Conservation (phyloP, 23 tunicate genomes). For the Clavelina lepadiformis region DNA sequence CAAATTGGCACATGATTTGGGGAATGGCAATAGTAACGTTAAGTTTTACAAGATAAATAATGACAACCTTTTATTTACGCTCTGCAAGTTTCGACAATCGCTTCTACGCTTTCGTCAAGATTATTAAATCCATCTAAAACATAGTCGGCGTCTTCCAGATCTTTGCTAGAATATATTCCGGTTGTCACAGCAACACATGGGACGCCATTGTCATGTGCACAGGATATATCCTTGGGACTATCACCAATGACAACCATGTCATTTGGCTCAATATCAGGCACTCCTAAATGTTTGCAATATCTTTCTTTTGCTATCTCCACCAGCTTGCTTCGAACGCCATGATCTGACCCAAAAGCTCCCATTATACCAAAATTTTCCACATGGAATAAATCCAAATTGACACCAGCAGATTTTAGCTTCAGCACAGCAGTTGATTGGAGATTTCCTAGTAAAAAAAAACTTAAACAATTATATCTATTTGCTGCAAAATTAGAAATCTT, state of each 20-base stretch:
- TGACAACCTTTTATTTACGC: too few species aligned
- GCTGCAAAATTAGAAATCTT: neutral
- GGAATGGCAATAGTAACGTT: too few species aligned
- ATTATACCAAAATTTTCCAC: slow-evolving; percentile 7
- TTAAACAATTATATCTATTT: neutral
- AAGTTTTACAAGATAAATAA: too few species aligned
- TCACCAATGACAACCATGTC: slow-evolving; percentile 88
- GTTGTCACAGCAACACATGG: slow-evolving; percentile 90
- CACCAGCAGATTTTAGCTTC: slow-evolving; percentile 59
- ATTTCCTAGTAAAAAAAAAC: slow-evolving; percentile 45
- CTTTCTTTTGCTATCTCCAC: slow-evolving; percentile 61
- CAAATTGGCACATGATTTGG: too few species aligned
- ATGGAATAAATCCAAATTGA: slow-evolving; percentile 26
- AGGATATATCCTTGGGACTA: slow-evolving; percentile 72
- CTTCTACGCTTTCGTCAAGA: slow-evolving; percentile 39
- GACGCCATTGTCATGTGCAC: slow-evolving; percentile 79
- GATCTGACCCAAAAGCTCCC: slow-evolving; percentile 94
- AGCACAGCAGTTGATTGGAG: slow-evolving; percentile 36
- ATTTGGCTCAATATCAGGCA: slow-evolving; percentile 2
- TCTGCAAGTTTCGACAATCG: slow-evolving; percentile 28
- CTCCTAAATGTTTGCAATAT: slow-evolving; percentile 41
- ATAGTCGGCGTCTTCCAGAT: slow-evolving; percentile 48
- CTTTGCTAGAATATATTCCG: slow-evolving; percentile 20
- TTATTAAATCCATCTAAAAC: slow-evolving; percentile 66
- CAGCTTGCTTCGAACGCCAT: slow-evolving; percentile 46